Evolutionary conservation across 2,888 invertebrate species (phyloP), one percentile per base, ranked within the genome.

Genomic region (Zaprionus lineosus): DNA sequence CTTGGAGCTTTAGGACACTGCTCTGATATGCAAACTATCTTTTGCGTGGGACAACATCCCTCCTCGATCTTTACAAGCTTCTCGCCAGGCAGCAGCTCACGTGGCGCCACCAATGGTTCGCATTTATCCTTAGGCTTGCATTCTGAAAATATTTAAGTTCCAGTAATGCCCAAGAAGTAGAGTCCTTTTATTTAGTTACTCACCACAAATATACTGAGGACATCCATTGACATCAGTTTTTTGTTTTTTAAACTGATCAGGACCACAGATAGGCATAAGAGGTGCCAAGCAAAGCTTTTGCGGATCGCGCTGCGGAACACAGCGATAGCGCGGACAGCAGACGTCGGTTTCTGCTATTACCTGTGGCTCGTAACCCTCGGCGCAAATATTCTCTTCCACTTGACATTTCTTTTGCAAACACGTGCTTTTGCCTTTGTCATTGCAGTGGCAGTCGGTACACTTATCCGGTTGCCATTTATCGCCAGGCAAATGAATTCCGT

Each of bases 61-160:
- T 91, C 91, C 1, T 90, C 90, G 63, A 93, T 91, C n/a, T 92
- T 86, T 1, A 91, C 87, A 19, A 92, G 90, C 59, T 92, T 91
- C 89, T 93, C 93, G 11, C 95, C 95, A 0, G 92, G 92, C 65
- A 93, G 91, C 12, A 94, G 74, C 18, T 91, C 46, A 91, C 91
- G 62, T 76, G 90, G 59, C 1, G 86, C 76, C 0, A 89, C 88
- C 1, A 92, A 76, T 0, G 88, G 86, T 3, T 93, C 92, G 83
- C 96, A 96, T 65, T 95, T 93, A 33, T 93, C 93, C 2, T 91
- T 88, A 0, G 95, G 94, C 83, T 93, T 93, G 84, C 96, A 96
- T 90, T 94, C 95, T 94, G 71, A 0, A n/a, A 0, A 4, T 15
- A 4, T 4, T 4, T 36, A 12, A n/a, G n/a, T n/a, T n/a, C n/a